A percentile compares a stretch with the other conserved stretches of the same genome.
These are phyloP conservation scores for Caenorhabditis plicata DNA, from an alignment of 2,888 invertebrate species.

Conservation along the genomic window DNA sequence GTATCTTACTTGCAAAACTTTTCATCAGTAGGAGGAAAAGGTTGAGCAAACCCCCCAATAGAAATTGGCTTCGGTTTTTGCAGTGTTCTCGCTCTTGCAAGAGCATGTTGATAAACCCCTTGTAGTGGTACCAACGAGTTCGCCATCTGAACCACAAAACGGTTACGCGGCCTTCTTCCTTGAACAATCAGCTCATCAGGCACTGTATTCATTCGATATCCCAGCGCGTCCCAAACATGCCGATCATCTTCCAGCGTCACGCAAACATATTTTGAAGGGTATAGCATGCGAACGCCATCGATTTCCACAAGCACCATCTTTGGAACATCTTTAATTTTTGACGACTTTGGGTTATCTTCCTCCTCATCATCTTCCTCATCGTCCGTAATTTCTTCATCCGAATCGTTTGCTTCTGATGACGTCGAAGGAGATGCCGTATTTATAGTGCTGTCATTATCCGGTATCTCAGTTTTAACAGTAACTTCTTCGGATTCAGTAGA, in stretches of 20 bases:
- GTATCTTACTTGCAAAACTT: too few relatives aligned
- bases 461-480: slow-evolving; percentile 7
- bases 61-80: not conserved
- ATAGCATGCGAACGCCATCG: slow-evolving; percentile 89
- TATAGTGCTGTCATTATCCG: slow-evolving; percentile 7
- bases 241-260: slow-evolving; percentile 79
- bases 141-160: slow-evolving; percentile 5
- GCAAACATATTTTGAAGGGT: slow-evolving; percentile 90
- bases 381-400: not conserved
- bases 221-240: slow-evolving; percentile 14
- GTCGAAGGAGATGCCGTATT: too few relatives aligned
- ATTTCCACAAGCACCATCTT: slow-evolving; percentile 67
- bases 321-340: slow-evolving; percentile 30
- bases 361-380: slow-evolving; percentile 21
- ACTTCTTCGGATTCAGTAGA: slow-evolving; percentile 4
- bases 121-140: not conserved
- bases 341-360: slow-evolving; percentile 2
- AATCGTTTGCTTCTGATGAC: not conserved
- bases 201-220: slow-evolving; percentile 3
- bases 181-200: slow-evolving; percentile 50
- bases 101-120: slow-evolving; percentile 1
- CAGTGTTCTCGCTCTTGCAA: not conserved
- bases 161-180: slow-evolving; percentile 16
- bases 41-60: slow-evolving; percentile 6
- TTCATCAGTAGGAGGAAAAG: slow-evolving; percentile 4